phyloP scores from a whole-genome alignment of 2,797 vertebrate species.

The Neostethus bicornis region DNA sequence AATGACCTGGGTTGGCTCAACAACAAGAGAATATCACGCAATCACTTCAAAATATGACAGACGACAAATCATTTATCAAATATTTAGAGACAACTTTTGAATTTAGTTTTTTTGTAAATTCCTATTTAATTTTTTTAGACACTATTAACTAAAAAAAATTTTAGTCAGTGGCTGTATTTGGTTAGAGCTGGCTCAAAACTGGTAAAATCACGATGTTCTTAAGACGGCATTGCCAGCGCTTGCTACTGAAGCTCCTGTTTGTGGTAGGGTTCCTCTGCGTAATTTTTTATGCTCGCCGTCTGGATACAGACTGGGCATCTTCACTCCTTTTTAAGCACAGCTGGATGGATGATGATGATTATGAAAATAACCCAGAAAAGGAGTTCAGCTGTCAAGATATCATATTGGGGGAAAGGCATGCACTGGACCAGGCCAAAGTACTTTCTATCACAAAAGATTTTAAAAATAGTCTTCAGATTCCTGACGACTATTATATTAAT shows the following conservation, averaged over 20 bases:
- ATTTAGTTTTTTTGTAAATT: too few relatives aligned
- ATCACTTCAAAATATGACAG: too few relatives aligned
- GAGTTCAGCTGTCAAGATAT: constrained; percentile 83
- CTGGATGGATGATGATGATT: constrained; percentile 71
- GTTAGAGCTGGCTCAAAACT: neutral
- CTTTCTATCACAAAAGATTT: constrained; percentile 75
- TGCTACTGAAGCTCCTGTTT: constrained; percentile 14
- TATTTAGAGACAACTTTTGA: too few relatives aligned
- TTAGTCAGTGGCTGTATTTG: too few relatives aligned
- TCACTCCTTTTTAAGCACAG: neutral
- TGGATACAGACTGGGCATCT: neutral
- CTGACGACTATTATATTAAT: constrained; percentile 79
- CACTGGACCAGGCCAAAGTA: constrained; percentile 79
- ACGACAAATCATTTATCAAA: too few relatives aligned
- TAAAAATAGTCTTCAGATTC: constrained; percentile 62
- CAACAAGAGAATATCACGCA: too few relatives aligned
- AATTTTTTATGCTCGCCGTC: neutral
- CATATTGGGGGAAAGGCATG: constrained; percentile 77
- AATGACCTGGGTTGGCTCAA: too few relatives aligned
- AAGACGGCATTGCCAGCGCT: fast-evolving
- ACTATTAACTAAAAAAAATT: neutral
- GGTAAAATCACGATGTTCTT: constrained; percentile 6
- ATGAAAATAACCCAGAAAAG: constrained; percentile 55
- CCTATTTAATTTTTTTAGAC: too few relatives aligned
- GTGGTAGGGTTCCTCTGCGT: constrained; percentile 26